Base-by-base conservation (phyloP, 2,888 invertebrate species). In the Habrosyne pyritoides region DNA sequence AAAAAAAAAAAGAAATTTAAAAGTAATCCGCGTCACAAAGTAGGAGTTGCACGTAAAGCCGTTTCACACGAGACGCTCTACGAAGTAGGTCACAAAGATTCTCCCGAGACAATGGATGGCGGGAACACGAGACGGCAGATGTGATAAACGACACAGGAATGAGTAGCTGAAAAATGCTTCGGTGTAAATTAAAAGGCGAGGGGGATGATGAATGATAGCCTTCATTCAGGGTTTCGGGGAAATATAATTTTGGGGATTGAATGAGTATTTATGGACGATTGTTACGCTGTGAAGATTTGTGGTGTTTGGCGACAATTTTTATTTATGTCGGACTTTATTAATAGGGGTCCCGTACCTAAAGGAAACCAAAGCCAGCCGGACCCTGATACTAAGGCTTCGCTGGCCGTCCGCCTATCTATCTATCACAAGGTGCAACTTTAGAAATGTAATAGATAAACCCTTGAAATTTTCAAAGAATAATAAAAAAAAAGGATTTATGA, bases 101-200 rank as follows among this genome's bases (percentile, higher is more conserved):
- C 75, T 69, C 71, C 67, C 75, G 78, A 88, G 86, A 87, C 87
- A 87, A 87, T 82, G 75, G 72, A 64, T 60, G 69, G 70, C 68
- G 71, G 73, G 68, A 73, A 72, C 73, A 73, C 73, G 69, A 65
- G 42, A 42, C 69, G 61, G 67, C 68, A 67, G 74, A 72, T 71
- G 81, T 89, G 86, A 88, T 87, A 84, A 87, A 88, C 81, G 86
- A 84, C 79, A 72, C 69, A 57, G 71, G 71, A 82, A 84, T 87
- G 88, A 87, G 86, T 82, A 73, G 81, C 77, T 81, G 80, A 73
- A 84, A 83, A 83, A 82, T 77, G 70, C 70, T 70, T 61, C 66
- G 62, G 74, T 82, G 83, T 84, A 84, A 87, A 87, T 87, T 87
- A 85, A 84, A 84, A 79, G 79, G 69, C 67, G 71, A 63, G 67